These are phyloP conservation scores for Pelochelys cantorii DNA, from an alignment of 2,797 vertebrate species.

Conservation along the genomic window DNA sequence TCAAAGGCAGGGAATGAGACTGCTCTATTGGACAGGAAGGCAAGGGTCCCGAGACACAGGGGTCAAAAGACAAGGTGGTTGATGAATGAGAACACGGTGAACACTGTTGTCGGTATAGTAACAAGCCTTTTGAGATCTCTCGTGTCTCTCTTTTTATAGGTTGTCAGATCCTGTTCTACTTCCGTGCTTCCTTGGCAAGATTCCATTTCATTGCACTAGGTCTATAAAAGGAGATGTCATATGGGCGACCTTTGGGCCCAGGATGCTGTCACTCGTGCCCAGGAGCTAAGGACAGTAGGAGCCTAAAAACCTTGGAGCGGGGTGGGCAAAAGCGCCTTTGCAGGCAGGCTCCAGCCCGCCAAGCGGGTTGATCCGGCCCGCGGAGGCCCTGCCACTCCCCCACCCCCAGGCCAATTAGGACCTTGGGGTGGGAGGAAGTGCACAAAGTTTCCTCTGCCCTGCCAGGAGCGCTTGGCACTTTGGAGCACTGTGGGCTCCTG, in stretches of 20 bases:
- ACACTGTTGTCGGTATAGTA: neutral
- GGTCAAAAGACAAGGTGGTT: neutral
- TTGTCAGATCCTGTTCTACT: neutral
- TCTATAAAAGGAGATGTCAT: neutral
- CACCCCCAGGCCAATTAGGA: too few species aligned
- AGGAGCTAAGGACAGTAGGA: conserved; percentile 51
- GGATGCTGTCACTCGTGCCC: conserved; percentile 8
- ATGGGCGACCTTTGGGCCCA: conserved; percentile 45
- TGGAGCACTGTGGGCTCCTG: too few species aligned
- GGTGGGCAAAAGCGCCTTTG: too few species aligned
- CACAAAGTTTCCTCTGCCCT: too few species aligned
- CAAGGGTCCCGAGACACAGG: neutral
- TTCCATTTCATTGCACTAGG: neutral
- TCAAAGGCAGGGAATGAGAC: neutral
- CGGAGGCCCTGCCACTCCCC: too few species aligned
- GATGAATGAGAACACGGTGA: neutral
- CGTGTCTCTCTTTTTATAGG: neutral
- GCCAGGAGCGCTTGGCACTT: too few species aligned
- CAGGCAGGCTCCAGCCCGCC: too few species aligned
- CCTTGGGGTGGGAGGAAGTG: too few species aligned
- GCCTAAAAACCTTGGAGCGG: neutral
- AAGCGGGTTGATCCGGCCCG: too few species aligned
- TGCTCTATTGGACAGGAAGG: neutral
- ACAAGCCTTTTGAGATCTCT: neutral
- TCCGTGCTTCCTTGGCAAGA: neutral